Base-by-base conservation (phyloP, 2,888 invertebrate genomes). In the Drosophila helvetica region DNA sequence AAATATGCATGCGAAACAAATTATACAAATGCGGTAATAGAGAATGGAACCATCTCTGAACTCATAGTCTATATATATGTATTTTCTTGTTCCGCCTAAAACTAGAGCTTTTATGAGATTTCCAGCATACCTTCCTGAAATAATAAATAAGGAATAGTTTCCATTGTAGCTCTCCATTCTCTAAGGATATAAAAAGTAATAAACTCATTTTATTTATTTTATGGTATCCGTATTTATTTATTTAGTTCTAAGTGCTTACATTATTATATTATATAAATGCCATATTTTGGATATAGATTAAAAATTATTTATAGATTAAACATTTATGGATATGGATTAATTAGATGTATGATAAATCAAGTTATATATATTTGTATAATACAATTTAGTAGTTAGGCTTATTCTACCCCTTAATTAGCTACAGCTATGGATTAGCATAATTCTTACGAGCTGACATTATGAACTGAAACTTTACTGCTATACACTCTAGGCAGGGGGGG, bases 361-460 rank as follows among this genome's bases (percentile, higher is more conserved):
- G 4, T 27, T 27, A 8, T 30, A 30, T 30, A 4, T 30, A 42
- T 66, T 38, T 75, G 60, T 87, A 81, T 88, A 77, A 79, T 81
- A 81, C 81, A 81, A 72, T 80, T 88, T 86, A 87, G 8, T n/a
- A 17, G 27, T 18, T 47, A 22, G 33, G 12, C 25, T 33, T 70
- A 45, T 38, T 7, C 46, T 66, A 70, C 18, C 58, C 70, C 48
- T 57, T 66, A 57, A 18, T 50, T 58, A 69, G 30, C 22, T 70
- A 66, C 47, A 38, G 6, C 38, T 62, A 62, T 22, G 64, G 63
- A 61, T 61, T 61, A 62, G 25, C n/a, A n/a, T 63, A 33, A 33
- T 10, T n/a, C 12, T 66, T 62, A 64, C 25, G 6, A 27, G 22
- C 22, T 22, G 22, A 22, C 22, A 22, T 22, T 22, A 22, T 5